Evolutionary conservation across 2,113 vertebrate species (phyloP), one percentile per base, ranked within the genome.

Genomic region (Takifugu flavidus): DNA sequence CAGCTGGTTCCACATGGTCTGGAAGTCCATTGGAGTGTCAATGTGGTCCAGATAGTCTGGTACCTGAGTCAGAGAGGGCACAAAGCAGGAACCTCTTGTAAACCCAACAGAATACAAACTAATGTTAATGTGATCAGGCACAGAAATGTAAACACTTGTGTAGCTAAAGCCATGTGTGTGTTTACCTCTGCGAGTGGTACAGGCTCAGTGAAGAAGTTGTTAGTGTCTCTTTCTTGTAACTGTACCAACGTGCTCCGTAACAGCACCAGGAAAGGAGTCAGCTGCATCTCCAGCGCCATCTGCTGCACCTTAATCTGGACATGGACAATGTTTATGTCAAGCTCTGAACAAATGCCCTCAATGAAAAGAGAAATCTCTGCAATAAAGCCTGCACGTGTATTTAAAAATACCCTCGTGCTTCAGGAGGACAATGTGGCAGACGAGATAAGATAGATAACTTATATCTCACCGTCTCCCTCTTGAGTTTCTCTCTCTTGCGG

Each of bases 11-110:
- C 95, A 98, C 96, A 99, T 99, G 49, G 95, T 98, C 90, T 96
- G 94, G 87, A 99, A 99, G 82, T 99, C 97, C 97, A 99, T 99
- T 0, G 97, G 97, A 62, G 95, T 96, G 89, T 98, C 95, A 71
- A 99, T 98, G 78, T 99, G 96, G 87, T 99, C 97, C 82, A 99
- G 85, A 77, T 99, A 99, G 84, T 99, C 97, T 6, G 97, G 97
- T 31, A 98, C 96, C 97, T 99, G 82, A 13, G 2, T 4, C 43
- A 20, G 6, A 63, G 42, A 13, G 5, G 14, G 42, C 1, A 54
- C 15, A 44, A 27, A 45, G 59, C 29, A 65, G 29, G 14, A 1
- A 57, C 8, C 42, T 26, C 15, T 13, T 14, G 26, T 26, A 5
- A 0, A 12, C 45, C 45, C 6, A 15, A 45, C 44, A 45, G 5